Conservation (phyloP, 2,888 invertebrate genomes). For the Eilema griseolum region DNA sequence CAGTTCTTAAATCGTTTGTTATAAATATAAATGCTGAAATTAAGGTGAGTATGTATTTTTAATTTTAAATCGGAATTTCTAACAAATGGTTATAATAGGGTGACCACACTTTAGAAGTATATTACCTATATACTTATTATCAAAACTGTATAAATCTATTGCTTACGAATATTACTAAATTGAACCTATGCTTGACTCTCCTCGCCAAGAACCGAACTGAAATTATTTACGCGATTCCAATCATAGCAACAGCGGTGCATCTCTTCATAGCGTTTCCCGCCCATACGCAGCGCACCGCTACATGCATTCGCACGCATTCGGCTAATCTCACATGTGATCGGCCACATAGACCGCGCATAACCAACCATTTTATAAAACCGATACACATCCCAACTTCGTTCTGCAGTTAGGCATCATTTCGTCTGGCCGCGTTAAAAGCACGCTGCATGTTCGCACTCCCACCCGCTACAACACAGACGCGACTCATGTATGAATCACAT, state of each 20-base stretch:
- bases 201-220: constrained; percentile 51
- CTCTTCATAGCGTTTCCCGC: constrained; percentile 77
- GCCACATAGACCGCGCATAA: constrained; percentile 78
- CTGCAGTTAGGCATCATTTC: constrained; percentile 84
- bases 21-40: constrained; percentile 60
- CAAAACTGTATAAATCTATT: background rate
- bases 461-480: constrained; percentile 81
- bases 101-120: background rate
- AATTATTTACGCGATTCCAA: constrained; percentile 63
- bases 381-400: constrained; percentile 75
- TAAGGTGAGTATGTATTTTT: constrained; percentile 14
- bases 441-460: constrained; percentile 87
- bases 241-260: constrained; percentile 64
- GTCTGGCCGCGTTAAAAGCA: constrained; percentile 85
- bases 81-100: background rate
- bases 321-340: constrained; percentile 85
- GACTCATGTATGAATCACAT: constrained; percentile 79
- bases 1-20: background rate
- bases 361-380: constrained; percentile 83
- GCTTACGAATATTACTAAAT: background rate
- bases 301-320: constrained; percentile 85
- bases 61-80: background rate
- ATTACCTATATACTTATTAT: background rate
- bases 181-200: constrained; percentile 1
- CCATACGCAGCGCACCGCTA: constrained; percentile 76